Conservation (phyloP, 2,113 vertebrate species). For the Gila orcuttii region DNA sequence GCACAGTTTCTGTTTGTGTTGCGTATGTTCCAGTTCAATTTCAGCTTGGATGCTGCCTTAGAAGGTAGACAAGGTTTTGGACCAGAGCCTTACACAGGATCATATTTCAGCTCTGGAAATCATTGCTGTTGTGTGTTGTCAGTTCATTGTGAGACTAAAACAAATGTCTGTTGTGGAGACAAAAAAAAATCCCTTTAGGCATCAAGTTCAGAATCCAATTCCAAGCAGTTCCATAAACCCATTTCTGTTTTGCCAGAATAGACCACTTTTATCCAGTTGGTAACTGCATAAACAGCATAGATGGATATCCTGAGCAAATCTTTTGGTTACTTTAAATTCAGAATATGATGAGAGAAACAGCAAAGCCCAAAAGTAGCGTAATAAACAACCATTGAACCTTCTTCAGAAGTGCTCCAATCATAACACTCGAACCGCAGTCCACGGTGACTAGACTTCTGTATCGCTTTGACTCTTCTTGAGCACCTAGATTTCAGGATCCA, state of each 20-base stretch:
- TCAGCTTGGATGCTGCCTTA: not conserved
- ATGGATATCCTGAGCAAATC: conserved; percentile 12
- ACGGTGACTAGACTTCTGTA: not conserved
- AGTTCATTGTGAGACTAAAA: not conserved
- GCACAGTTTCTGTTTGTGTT: not conserved
- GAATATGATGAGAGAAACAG: conserved; percentile 43
- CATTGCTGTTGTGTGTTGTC: not conserved
- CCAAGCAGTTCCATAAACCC: not conserved
- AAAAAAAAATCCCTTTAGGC: not conserved
- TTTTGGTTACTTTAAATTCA: not conserved
- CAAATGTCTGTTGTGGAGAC: not conserved
- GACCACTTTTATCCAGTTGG: not conserved
- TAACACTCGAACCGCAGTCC: conserved; percentile 40
- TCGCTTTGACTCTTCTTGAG: not conserved
- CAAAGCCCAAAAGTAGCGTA: conserved; percentile 8
- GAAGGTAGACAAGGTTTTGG: not conserved
- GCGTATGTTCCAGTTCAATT: not conserved
- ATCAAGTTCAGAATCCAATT: not conserved
- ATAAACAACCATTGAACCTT: conserved; percentile 7
- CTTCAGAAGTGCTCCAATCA: conserved; percentile 15
- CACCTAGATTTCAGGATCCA: not conserved
- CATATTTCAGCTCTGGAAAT: not conserved
- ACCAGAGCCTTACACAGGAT: not conserved
- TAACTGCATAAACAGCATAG: conserved; percentile 15
- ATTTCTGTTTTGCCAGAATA: not conserved